phyloP scores from a whole-genome alignment of 2,888 invertebrate species.

The Melipona bicolor region DNA sequence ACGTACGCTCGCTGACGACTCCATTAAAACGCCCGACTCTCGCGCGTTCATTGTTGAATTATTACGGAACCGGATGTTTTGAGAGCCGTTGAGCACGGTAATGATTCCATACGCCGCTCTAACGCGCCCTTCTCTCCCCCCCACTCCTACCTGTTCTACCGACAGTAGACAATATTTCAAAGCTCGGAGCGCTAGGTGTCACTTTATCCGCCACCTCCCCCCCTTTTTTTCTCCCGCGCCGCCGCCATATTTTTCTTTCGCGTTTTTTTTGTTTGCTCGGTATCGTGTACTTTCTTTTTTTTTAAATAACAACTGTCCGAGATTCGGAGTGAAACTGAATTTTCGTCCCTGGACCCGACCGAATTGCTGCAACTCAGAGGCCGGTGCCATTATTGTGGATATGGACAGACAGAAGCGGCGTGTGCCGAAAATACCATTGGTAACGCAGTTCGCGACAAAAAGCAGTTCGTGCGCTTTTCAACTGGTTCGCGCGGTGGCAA shows the following conservation, averaged over 20 bases:
- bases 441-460: slow-evolving; percentile 7
- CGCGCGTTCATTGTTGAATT: slow-evolving; percentile 16
- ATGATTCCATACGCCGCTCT: background rate
- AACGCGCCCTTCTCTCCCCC: background rate
- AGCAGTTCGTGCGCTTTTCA: background rate
- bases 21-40: slow-evolving; percentile 22
- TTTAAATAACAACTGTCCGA: background rate
- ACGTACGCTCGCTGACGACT: background rate
- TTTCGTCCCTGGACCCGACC: background rate
- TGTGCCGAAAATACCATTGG: slow-evolving; percentile 7
- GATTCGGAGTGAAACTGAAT: background rate
- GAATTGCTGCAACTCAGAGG: background rate
- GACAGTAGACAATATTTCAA: background rate
- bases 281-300: background rate
- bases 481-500: background rate
- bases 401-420: background rate
- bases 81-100: too few relatives aligned
- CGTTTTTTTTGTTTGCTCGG: too few relatives aligned
- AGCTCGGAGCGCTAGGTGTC: background rate
- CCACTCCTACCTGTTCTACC: background rate
- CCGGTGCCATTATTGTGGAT: background rate
- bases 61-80: slow-evolving; percentile 1
- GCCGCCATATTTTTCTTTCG: too few relatives aligned
- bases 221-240: too few relatives aligned
- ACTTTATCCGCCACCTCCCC: too few relatives aligned